A percentile compares a stretch with the other conserved stretches of the same genome.
Conservation (phyloP, 2,888 invertebrate species). For the Crossocerus cetratus region DNA sequence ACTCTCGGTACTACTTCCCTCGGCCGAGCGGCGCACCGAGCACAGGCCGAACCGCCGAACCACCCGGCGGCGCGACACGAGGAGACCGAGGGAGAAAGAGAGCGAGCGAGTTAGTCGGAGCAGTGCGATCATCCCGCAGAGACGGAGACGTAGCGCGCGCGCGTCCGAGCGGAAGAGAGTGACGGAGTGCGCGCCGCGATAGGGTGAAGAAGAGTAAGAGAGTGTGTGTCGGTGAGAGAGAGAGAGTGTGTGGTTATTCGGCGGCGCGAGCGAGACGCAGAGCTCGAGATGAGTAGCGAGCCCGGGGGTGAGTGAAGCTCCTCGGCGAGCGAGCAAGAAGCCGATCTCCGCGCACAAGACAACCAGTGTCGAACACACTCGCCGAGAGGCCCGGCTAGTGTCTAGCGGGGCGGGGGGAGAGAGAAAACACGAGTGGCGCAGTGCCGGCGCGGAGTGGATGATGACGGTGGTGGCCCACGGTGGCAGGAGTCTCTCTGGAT, state of each 20-base stretch:
- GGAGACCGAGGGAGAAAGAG: conserved; percentile 4
- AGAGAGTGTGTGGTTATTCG: too few relatives aligned
- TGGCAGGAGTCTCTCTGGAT: too few relatives aligned
- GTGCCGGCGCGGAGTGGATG: not conserved
- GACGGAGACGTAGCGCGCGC: conserved; percentile 3
- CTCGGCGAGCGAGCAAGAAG: not conserved
- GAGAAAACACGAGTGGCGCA: conserved; percentile 4
- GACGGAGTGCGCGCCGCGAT: conserved; percentile 2
- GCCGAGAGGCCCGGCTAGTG: too few relatives aligned
- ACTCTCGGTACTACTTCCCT: too few relatives aligned
- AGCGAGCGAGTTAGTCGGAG: conserved; percentile 6
- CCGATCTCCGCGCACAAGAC: too few relatives aligned
- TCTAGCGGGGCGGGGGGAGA: too few relatives aligned
- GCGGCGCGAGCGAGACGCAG: not conserved
- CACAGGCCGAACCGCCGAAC: conserved; percentile 24
- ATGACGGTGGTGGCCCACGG: too few relatives aligned
- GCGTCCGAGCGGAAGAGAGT: conserved; percentile 18
- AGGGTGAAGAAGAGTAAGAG: not conserved
- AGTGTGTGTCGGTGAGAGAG: too few relatives aligned
- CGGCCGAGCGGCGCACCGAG: too few relatives aligned
- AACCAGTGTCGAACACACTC: too few relatives aligned
- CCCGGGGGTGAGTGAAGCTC: not conserved
- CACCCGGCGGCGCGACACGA: conserved; percentile 19
- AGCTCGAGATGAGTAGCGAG: not conserved
- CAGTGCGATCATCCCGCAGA: not conserved